Base-by-base conservation (phyloP, 2,888 invertebrate genomes). In the Meiosimyza decipiens region DNA sequence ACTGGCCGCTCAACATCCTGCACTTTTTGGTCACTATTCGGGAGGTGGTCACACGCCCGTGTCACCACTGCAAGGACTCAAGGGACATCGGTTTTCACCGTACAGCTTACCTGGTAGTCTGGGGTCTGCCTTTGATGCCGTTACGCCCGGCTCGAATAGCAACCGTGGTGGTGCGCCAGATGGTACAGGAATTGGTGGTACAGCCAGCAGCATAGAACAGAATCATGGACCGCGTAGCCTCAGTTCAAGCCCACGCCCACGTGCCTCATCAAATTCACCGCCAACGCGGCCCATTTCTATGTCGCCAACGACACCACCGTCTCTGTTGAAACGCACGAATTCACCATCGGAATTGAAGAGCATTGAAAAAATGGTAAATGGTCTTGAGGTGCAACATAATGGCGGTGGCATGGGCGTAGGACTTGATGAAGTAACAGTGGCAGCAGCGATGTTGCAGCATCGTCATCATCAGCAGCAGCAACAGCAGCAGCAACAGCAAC, bases 301-400 rank as follows among this genome's bases (percentile, higher is more conserved):
- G 82, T 87, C 88, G 68, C 89, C 91, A 16, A 87, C 88, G 60
- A 87, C 88, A 75, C 88, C 88, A 76, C 89, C 82, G 74, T 86
- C 84, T 78, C 82, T 83, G 79, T 79, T 84, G 12, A 84, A 85
- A 75, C 83, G 83, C 22, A 88, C 81, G 73, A 83, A 82, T 69
- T 87, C 88, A 75, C 88, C 85, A 79, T 92, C 91, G 77, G 97
- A 97, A 88, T 91, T 98, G 79, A 97, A 97, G 88, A 96, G 94
- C 87, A 98, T 98, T 89, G 97, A 98, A 89, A 95, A 97, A 87
- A 97, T 97, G 97, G 96, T 98, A 79, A 97, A 97, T 88, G 97
- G 97, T 16, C 89, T 97, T 77, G 97, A 97, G 87, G 95, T 95
- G 79, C 94, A 94, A 86, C 91, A 92, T 79, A 90, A 88, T 71